Conservation (phyloP, 2,888 invertebrate species). For the Deroplatys truncata region DNA sequence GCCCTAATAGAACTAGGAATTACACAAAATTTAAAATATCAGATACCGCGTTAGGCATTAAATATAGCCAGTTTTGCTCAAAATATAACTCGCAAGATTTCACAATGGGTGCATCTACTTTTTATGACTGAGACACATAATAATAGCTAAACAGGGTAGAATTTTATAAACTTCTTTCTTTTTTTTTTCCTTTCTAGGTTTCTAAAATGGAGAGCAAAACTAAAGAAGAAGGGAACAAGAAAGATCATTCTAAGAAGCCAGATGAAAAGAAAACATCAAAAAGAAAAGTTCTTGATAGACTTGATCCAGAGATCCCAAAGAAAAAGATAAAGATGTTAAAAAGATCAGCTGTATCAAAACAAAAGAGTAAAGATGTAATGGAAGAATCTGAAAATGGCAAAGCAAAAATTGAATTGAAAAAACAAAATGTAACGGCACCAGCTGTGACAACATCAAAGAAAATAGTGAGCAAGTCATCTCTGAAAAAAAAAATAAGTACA, state of each 20-base stretch:
- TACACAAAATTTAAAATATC: no score
- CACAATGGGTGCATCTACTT: background rate
- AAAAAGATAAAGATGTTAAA: background rate
- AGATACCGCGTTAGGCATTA: no score
- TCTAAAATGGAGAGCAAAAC: background rate
- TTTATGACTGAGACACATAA: background rate
- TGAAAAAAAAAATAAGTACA: background rate
- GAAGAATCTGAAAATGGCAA: background rate
- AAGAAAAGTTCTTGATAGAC: background rate
- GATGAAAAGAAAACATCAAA: background rate
- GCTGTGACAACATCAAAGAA: no score
- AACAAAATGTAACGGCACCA: no score
- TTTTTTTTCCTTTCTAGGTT: background rate
- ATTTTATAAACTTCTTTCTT: background rate
- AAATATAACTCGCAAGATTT: background rate
- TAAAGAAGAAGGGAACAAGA: background rate
- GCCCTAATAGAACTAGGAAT: no score
- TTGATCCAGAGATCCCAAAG: background rate
- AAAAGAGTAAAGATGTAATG: background rate
- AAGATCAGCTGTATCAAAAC: background rate
- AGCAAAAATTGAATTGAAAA: no score
- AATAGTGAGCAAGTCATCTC: no score
- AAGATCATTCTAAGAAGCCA: background rate
- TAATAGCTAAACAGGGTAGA: background rate
- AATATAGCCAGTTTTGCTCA: background rate